A percentile compares a stretch with the other conserved stretches of the same genome.
These are phyloP conservation scores for Hiodon tergisus DNA, from an alignment of 2,113 vertebrate species.

Conservation along the genomic window DNA sequence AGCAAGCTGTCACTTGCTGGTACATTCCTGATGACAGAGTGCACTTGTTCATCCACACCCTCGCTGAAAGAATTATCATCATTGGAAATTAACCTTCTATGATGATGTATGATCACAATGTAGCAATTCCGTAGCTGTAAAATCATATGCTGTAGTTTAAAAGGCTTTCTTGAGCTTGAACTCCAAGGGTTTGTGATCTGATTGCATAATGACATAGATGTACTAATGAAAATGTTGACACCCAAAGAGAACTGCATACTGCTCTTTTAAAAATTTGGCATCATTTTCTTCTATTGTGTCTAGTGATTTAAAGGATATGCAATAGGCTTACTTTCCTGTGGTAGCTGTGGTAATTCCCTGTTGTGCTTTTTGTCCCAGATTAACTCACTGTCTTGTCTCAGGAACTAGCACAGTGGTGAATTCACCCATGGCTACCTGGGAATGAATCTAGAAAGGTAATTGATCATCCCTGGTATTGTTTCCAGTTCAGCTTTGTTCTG, in stretches of 20 bases:
- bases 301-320: constrained; percentile 20
- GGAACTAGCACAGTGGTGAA: constrained; percentile 10
- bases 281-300: constrained; percentile 20
- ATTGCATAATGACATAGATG: constrained; percentile 13
- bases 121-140: constrained; percentile 22
- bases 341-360: constrained; percentile 9
- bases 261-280: constrained; percentile 21
- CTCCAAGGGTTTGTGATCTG: constrained; percentile 24
- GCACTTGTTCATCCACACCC: constrained; percentile 21
- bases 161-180: constrained; percentile 20
- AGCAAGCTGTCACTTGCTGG: constrained; percentile 5
- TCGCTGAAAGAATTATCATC: not conserved
- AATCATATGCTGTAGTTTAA: constrained; percentile 23
- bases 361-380: constrained; percentile 19
- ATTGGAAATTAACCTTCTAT: not conserved
- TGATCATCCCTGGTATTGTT: constrained; percentile 23
- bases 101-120: constrained; percentile 8
- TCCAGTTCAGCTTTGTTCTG: constrained; percentile 19
- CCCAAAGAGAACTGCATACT: constrained; percentile 14
- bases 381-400: constrained; percentile 8
- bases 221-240: constrained; percentile 26
- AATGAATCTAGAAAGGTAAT: constrained; percentile 24
- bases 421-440: constrained; percentile 6
- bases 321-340: constrained; percentile 20
- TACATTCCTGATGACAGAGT: constrained; percentile 6